Percentiles rank a stretch among this genome's conserved stretches.
Evolutionary conservation across 2,797 vertebrate species (phyloP).

Genomic region (Sphenodon punctatus): DNA sequence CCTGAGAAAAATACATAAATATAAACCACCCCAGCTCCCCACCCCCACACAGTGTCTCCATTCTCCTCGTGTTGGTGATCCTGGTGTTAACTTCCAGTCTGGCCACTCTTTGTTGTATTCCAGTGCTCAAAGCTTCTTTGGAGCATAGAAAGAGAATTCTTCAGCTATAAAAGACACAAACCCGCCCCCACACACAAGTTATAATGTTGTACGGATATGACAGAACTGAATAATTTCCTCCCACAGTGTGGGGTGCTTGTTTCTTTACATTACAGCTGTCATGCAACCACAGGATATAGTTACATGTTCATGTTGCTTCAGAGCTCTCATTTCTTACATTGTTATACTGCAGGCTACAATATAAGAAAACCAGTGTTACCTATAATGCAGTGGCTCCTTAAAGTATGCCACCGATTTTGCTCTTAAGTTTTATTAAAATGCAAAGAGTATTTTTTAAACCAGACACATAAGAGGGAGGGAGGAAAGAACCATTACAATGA

Average conservation of each 20-base stretch:
- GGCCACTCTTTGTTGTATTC: conserved; percentile 80
- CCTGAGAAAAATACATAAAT: conserved; percentile 26
- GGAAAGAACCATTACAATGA: no score
- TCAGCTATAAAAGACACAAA: conserved; percentile 83
- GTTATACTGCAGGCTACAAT: no score
- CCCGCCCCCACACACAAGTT: neutral
- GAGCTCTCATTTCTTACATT: neutral
- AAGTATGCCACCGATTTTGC: no score
- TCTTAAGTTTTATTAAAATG: neutral
- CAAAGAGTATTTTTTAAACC: neutral
- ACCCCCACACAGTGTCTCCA: conserved; percentile 23
- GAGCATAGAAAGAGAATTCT: conserved; percentile 88
- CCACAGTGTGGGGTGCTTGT: neutral
- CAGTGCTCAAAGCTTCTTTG: conserved; percentile 89
- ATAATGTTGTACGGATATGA: neutral
- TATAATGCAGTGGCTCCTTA: no score
- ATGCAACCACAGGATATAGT: neutral
- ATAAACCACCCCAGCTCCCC: conserved; percentile 22
- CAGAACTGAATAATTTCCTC: neutral
- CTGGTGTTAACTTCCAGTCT: conserved; percentile 64
- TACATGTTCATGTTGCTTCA: neutral
- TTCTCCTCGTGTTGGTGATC: neutral
- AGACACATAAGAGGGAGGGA: no score
- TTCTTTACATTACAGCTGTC: neutral
- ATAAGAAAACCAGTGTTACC: no score